Base-by-base conservation (phyloP, 92 coral and sea anemone species). In the Desmophyllum pertusum region DNA sequence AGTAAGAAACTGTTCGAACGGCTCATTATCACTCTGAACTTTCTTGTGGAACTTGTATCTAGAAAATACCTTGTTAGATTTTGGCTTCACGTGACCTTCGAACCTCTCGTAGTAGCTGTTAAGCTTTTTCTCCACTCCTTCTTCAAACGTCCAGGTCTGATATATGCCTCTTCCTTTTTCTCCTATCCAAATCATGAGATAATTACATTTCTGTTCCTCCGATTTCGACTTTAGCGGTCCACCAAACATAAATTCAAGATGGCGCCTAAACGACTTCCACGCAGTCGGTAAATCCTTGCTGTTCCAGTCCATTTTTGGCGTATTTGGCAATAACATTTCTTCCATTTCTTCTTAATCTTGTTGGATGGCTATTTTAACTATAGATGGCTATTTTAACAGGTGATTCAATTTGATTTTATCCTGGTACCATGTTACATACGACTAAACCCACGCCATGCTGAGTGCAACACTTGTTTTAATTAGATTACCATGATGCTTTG, bases 141-240 rank as follows among this genome's bases (percentile, higher is more conserved):
- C 72, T 37, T 69, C 43, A 35, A 88, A 75, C 74, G 75, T 70
- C 92, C 92, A 91, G n/a, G 92, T 91, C 14, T 87, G 68, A 59
- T 43, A 82, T 35, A 87, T 50, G 30, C 81, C 88, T 40, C 88
- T 41, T 53, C 90, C 90, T 30, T 81, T 87, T 62, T 87, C 87
- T 27, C 87, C 83, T 36, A 66, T 59, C 74, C 89, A 43, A 15
- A 78, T 76, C 88, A 85, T 66, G 19, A 85, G 86, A 50, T 59
- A 85, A 59, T 80, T 80, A 59, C 78, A 80, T 65, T 61, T 84
- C 59, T 43, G 86, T 66, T 85, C 70, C 51, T 77, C 81, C 35
- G 70, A 77, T 51, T 77, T 77, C 27, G 64, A 59, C 51, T 77
- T 77, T 38, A 77, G 30, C 51, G 81, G 81, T 45, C 81, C 68